A percentile compares a stretch with the other conserved stretches of the same genome.
These are phyloP conservation scores for Periphyllus acericola DNA, from an alignment of 2,888 invertebrate genomes.

Conservation along the genomic window DNA sequence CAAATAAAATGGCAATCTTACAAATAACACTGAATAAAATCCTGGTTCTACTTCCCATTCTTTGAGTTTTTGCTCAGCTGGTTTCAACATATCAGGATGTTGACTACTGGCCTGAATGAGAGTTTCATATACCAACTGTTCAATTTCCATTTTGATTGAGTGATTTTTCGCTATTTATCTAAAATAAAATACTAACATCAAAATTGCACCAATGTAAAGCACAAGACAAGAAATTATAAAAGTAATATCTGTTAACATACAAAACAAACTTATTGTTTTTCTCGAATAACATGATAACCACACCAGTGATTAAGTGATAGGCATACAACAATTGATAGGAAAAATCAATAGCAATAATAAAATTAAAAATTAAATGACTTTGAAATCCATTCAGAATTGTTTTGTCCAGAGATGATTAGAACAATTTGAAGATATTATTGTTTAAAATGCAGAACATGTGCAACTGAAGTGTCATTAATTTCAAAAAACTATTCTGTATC, in stretches of 20 bases:
- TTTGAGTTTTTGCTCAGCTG: constrained; percentile 85
- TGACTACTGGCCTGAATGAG: constrained; percentile 87
- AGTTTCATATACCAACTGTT: constrained; percentile 68
- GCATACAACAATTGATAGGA: too few species aligned
- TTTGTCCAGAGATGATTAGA: too few species aligned
- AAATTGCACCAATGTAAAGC: neutral
- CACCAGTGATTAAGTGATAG: neutral
- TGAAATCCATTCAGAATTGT: too few species aligned
- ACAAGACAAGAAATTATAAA: neutral
- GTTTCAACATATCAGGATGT: constrained; percentile 83
- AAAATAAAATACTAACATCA: neutral
- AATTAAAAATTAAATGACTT: too few species aligned
- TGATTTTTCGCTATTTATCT: constrained; percentile 2
- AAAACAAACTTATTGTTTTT: neutral
- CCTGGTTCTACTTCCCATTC: constrained; percentile 92
- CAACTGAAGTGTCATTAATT: too few species aligned
- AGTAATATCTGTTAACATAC: neutral
- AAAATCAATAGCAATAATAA: too few species aligned
- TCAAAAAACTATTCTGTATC: too few species aligned
- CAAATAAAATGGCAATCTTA: constrained; percentile 68
- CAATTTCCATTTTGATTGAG: constrained; percentile 62
- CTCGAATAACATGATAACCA: neutral
- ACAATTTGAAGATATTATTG: too few species aligned
- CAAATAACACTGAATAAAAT: constrained; percentile 85
- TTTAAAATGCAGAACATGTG: too few species aligned